Evolutionary conservation across 2,797 vertebrate species (phyloP), one percentile per base, ranked within the genome.

Genomic region (Lepus oiostolus): DNA sequence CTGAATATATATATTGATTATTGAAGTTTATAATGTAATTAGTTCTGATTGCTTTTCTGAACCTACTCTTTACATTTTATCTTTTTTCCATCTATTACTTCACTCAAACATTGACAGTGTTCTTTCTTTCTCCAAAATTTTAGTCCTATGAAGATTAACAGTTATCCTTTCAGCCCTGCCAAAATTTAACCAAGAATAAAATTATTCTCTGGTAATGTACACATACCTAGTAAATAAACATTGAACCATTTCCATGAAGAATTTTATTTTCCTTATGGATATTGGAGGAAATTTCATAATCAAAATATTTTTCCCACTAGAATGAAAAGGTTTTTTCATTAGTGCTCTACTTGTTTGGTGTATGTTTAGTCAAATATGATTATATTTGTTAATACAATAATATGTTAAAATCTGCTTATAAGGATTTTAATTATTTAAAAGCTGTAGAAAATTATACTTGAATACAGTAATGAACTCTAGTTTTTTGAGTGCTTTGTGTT

Each of bases 171-270:
- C 16, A 85, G 2, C 67, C 42, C 63, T 93, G 26, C 85, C 85
- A 86, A 72, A 91, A 94, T 84, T 84, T 94, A 91, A 83, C 88
- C 50, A 81, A 82, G 21, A 88, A 54, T 71, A 50, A 70, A 88
- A 58, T 67, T 58, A 93, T 60, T 93, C 12, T 74, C 10, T 92
- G 32, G 63, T 16, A 26, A 82, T 91, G 7, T 95, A 91, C 67
- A 58, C 91, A 84, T 79, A 90, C 4, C 4, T 60, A 70, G 72
- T 84, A 62, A 87, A 75, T 88, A 30, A 94, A 85, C 85, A 60
- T 67, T 82, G 16, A 87, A 47, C 87, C 89, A 86, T 79, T 84
- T 96, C 26, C 54, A 76, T 85, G 24, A 67, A 74, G 50, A 60
- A 28, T 83, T 76, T 70, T 75, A 0, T 60, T 94, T 79, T 67